Percentiles rank a stretch among this genome's conserved stretches.
These are phyloP conservation scores for Arothron firmamentum DNA, from an alignment of 2,113 vertebrate genomes.

Conservation along the genomic window DNA sequence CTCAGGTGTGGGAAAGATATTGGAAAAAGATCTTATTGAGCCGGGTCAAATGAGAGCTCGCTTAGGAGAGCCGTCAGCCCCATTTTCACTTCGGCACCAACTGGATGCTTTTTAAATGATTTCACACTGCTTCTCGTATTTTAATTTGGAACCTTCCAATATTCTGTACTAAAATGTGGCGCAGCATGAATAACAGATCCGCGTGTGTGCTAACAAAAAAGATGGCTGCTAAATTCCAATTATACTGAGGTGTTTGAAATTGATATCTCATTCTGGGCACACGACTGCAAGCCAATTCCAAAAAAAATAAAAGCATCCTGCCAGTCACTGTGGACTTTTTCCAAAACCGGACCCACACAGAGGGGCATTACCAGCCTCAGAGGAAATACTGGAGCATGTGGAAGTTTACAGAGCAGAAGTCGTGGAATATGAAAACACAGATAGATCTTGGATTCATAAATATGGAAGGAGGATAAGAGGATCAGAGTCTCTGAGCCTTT, in stretches of 20 bases:
- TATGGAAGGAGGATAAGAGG: slow-evolving; percentile 43
- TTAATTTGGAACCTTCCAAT: background rate
- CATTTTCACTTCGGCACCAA: slow-evolving; percentile 18
- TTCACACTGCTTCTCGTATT: background rate
- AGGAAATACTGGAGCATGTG: slow-evolving; percentile 26
- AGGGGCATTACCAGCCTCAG: background rate
- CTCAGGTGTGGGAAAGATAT: slow-evolving; percentile 63
- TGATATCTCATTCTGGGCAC: slow-evolving; percentile 35
- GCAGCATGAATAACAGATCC: background rate
- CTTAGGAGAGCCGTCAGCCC: slow-evolving; percentile 38
- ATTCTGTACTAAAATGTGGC: background rate
- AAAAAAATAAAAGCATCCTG: slow-evolving; percentile 52
- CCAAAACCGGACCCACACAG: slow-evolving; percentile 11
- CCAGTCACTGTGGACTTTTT: slow-evolving; percentile 28
- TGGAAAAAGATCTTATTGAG: slow-evolving; percentile 52
- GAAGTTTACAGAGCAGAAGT: slow-evolving; percentile 50
- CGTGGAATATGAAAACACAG: slow-evolving; percentile 25
- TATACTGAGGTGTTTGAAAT: slow-evolving; percentile 25
- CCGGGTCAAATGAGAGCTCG: slow-evolving; percentile 42
- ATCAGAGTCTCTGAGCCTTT: slow-evolving; percentile 40
- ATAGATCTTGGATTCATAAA: slow-evolving; percentile 38
- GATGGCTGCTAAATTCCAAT: slow-evolving; percentile 29
- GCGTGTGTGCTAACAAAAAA: slow-evolving; percentile 13
- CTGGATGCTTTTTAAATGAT: slow-evolving; percentile 12
- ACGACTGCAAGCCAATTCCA: slow-evolving; percentile 47